Evolutionary conservation across 2,113 vertebrate genomes (phyloP).

Genomic region (Taurulus bubalis): DNA sequence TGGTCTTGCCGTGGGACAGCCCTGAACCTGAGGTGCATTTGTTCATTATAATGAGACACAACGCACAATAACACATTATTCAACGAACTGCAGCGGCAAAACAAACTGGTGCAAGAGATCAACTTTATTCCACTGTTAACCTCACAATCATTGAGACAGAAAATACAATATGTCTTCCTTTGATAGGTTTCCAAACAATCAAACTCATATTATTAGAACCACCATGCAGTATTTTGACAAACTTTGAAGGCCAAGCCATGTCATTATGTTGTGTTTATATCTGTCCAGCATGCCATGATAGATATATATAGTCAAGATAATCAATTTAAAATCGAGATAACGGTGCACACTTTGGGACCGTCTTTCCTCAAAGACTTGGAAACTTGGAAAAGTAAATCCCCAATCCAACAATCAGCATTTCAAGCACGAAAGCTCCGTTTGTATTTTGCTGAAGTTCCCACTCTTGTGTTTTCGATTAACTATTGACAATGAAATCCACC

Average conservation of each 20-base stretch:
- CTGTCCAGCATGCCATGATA: background rate
- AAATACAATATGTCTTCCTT: too few species aligned
- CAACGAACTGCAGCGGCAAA: background rate
- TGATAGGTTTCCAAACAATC: background rate
- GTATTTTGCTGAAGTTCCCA: constrained; percentile 2
- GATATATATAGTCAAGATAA: background rate
- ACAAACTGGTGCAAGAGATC: background rate
- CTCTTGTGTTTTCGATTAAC: background rate
- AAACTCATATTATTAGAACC: background rate
- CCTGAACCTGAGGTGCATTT: background rate
- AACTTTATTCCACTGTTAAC: background rate
- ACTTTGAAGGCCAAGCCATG: background rate
- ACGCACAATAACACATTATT: background rate
- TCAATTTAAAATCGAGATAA: background rate
- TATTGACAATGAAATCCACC: background rate
- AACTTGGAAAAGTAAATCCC: background rate
- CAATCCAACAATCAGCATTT: background rate
- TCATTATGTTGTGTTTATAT: background rate
- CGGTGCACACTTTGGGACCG: background rate
- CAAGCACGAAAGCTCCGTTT: background rate
- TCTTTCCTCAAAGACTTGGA: background rate
- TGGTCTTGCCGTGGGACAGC: background rate
- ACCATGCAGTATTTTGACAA: background rate
- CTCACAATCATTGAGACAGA: background rate
- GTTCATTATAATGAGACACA: background rate